phyloP scores from a whole-genome alignment of 2,888 invertebrate species.

The Prosopocoilus inquinatus region DNA sequence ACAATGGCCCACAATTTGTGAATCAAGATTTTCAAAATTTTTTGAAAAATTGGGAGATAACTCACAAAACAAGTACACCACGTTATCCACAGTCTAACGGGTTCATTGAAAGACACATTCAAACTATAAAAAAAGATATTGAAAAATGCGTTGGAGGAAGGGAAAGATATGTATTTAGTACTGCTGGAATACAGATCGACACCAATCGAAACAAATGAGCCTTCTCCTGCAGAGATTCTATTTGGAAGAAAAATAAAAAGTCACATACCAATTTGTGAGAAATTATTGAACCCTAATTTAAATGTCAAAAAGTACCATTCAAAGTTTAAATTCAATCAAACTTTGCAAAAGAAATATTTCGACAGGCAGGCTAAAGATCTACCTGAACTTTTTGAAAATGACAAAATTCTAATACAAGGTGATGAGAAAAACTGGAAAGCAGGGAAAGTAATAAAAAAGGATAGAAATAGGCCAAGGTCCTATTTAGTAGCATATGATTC shows the following conservation, averaged over 20 bases:
- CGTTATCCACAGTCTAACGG: not conserved
- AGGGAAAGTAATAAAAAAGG: no score
- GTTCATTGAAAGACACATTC: not conserved
- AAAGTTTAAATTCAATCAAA: no score
- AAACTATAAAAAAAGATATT: not conserved
- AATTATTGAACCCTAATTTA: no score
- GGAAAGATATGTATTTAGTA: not conserved
- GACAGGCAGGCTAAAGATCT: no score
- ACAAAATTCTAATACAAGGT: no score
- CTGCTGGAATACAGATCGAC: not conserved
- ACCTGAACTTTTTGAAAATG: no score
- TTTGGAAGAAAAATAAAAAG: not conserved
- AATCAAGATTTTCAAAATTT: not conserved
- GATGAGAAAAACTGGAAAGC: no score
- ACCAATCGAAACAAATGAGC: not conserved
- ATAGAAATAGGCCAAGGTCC: no score
- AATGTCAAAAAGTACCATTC: no score
- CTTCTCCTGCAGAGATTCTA: not conserved
- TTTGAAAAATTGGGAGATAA: not conserved
- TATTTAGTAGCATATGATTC: no score
- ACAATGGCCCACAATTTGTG: not conserved
- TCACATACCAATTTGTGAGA: not conserved
- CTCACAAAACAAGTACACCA: not conserved
- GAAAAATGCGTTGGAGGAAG: not conserved
- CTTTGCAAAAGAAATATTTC: no score